Evolutionary conservation across 2,888 invertebrate species (phyloP).

Genomic region (Cheilosia vernalis): DNA sequence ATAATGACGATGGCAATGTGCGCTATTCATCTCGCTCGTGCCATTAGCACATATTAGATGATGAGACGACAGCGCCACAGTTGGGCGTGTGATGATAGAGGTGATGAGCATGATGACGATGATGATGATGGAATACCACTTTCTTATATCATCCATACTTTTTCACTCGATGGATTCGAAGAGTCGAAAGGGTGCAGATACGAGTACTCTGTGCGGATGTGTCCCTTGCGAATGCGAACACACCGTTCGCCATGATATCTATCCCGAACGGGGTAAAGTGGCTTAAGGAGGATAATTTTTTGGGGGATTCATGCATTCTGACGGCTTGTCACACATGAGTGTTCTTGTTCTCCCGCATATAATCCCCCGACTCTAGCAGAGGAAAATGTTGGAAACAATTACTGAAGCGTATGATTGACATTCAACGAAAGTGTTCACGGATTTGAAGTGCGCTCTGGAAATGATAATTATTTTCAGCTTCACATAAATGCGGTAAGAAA

Average conservation of each 20-base stretch:
- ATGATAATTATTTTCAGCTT: conserved; percentile 58
- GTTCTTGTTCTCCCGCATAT: conserved; percentile 17
- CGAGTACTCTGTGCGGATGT: background rate
- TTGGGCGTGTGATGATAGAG: conserved; percentile 62
- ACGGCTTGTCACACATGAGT: conserved; percentile 61
- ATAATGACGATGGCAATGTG: conserved; percentile 51
- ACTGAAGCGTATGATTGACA: conserved; percentile 58
- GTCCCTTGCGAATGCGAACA: conserved; percentile 2
- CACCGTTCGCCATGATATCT: conserved; percentile 19
- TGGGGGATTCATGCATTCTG: conserved; percentile 55
- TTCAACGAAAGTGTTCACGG: conserved; percentile 47
- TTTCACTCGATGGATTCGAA: conserved; percentile 55
- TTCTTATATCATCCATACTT: conserved; percentile 51
- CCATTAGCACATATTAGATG: conserved; percentile 75
- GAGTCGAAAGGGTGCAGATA: conserved; percentile 35
- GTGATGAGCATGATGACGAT: conserved; percentile 45
- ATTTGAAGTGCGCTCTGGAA: conserved; percentile 27
- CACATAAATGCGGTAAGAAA: background rate
- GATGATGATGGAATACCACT: conserved; percentile 73
- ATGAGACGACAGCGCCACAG: conserved; percentile 70
- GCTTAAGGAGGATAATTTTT: conserved; percentile 39
- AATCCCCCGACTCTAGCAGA: background rate
- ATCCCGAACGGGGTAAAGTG: conserved; percentile 9
- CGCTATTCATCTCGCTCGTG: conserved; percentile 66
- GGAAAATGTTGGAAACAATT: conserved; percentile 52